Base-by-base conservation (phyloP, 2,113 vertebrate species). In the Tylochromis polylepis region DNA sequence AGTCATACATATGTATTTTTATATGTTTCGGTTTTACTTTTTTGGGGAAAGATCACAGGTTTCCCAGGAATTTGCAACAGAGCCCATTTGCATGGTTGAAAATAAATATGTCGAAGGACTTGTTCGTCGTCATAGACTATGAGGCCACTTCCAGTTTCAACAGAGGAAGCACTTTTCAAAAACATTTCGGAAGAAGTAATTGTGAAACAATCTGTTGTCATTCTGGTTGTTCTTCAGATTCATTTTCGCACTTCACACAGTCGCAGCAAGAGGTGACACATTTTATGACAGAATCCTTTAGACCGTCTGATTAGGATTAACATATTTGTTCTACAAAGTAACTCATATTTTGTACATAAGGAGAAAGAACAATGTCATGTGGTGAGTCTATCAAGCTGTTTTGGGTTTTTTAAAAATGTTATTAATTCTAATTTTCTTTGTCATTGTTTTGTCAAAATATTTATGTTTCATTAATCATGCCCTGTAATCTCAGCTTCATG, bases 161-260 rank as follows among this genome's bases (percentile, higher is more conserved):
- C 43, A 7, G 72, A 92, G 83, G 89, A 93, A 91, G 80, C 5
- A 10, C 82, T 85, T 77, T 85, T 83, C 0, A 83, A 49, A 88
- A 81, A 49, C 12, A 85, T 67, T 59, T 87, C 60, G 2, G 3
- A 24, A 84, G 70, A 89, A 81, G 58, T 82, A 20, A 49, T 92
- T 92, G 82, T 88, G 89, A 93, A 91, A 93, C 75, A 22, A 72
- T 79, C 43, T 3, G 58, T 36, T 36, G 56, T 88, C 27, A 49
- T 12, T 18, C 29, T 65, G 5, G 34, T 1, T 41, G 11, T 36
- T 41, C 16, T 75, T 77, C 11, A 49, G 46, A 51, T 29, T 77
- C 60, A 3, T 56, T 60, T 79, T 86, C 31, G n/a, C 81, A 83
- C 46, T 55, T 65, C 8, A 27, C 11, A 36, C 1, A 15, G 24